Evolutionary conservation across 2,888 invertebrate genomes (phyloP).

Genomic region (Philereme vetulata): DNA sequence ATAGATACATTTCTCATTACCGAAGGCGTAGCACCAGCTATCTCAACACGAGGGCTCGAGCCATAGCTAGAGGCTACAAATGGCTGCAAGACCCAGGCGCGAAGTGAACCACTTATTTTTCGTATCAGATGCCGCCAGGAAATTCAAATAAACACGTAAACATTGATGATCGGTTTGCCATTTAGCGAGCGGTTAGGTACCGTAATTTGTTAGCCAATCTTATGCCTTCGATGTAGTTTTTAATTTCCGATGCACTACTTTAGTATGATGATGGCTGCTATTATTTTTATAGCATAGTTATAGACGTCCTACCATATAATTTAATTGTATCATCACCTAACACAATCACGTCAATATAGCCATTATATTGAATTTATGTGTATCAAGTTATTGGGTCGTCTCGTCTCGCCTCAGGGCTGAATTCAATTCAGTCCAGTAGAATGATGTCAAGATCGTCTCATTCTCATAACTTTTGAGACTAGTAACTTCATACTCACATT

Average conservation of each 20-base stretch:
- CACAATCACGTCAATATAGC: conserved; percentile 7
- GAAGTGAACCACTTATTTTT: conserved; percentile 36
- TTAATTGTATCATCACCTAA: conserved; percentile 14
- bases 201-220: conserved; percentile 17
- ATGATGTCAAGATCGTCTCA: conserved; percentile 26
- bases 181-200: conserved; percentile 10
- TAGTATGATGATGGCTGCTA: too few species aligned
- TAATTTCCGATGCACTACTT: conserved; percentile 7
- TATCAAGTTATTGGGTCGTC: conserved; percentile 19
- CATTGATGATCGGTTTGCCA: conserved; percentile 10
- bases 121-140: conserved; percentile 17
- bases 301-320: too few species aligned
- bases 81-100: conserved; percentile 28
- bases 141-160: conserved; percentile 25
- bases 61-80: conserved; percentile 40
- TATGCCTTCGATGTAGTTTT: conserved; percentile 5
- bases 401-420: conserved; percentile 26
- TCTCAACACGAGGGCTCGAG: conserved; percentile 34
- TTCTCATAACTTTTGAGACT: conserved; percentile 31
- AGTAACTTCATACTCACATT: conserved; percentile 19
- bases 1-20: conserved; percentile 62
- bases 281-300: too few species aligned
- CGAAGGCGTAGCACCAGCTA: conserved; percentile 28
- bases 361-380: conserved; percentile 22
- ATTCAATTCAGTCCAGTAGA: conserved; percentile 29